Evolutionary conservation across 1,140 invertebrate species (phyloP).

Genomic region (Condylostylus longicornis): DNA sequence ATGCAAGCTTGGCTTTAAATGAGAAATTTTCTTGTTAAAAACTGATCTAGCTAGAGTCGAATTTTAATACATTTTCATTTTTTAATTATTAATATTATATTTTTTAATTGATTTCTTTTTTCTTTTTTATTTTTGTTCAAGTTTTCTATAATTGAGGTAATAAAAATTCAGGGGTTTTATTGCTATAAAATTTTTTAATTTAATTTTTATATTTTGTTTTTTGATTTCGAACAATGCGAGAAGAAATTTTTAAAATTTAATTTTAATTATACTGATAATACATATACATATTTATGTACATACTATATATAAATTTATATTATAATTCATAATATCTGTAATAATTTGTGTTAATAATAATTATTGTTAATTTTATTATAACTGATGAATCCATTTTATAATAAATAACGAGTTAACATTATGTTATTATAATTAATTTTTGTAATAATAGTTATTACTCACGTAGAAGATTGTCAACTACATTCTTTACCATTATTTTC

Average conservation of each 20-base stretch:
- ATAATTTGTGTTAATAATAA: background rate
- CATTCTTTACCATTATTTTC: background rate
- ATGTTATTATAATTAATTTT: background rate
- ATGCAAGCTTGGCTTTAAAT: background rate
- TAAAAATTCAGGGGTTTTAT: no score
- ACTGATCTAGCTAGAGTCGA: background rate
- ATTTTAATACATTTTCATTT: background rate
- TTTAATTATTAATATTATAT: background rate
- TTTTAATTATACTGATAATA: no score
- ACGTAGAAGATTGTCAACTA: slow-evolving; percentile 7
- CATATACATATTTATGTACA: background rate
- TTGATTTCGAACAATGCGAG: no score
- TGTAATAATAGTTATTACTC: slow-evolving; percentile 1
- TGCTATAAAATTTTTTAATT: no score
- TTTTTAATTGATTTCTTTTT: background rate
- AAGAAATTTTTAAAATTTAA: no score
- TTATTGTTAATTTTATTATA: background rate
- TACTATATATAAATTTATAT: background rate
- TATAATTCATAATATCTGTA: background rate
- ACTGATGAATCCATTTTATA: background rate
- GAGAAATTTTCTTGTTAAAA: background rate
- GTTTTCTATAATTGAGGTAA: no score
- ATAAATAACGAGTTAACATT: background rate
- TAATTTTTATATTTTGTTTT: no score
- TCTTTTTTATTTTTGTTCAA: no score